Conservation (phyloP, 2,797 vertebrate genomes). For the Macroramphosus scolopax region DNA sequence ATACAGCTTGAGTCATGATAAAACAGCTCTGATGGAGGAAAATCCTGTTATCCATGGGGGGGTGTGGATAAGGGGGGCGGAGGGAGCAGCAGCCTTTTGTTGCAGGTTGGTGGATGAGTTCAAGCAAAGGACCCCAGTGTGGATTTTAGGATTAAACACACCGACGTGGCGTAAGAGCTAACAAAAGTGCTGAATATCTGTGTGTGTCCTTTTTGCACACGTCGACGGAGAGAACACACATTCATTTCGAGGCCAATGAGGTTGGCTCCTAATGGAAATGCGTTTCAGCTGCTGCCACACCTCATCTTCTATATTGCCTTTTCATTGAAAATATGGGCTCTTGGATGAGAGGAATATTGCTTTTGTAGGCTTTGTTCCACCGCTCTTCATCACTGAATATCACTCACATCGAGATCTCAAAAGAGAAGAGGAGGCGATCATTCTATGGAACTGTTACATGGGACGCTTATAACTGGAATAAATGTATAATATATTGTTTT, state of each 20-base stretch:
- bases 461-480: too few species aligned
- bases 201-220: slow-evolving; percentile 21
- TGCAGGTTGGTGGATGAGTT: slow-evolving; percentile 51
- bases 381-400: slow-evolving; percentile 21
- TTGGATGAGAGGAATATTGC: slow-evolving; percentile 51
- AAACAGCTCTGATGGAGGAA: slow-evolving; percentile 66
- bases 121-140: slow-evolving; percentile 45
- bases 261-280: slow-evolving; percentile 65
- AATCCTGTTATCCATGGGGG: slow-evolving; percentile 63
- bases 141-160: slow-evolving; percentile 56
- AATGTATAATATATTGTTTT: too few species aligned
- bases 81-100: slow-evolving; percentile 34
- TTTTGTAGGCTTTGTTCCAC: slow-evolving; percentile 56
- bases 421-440: slow-evolving; percentile 32
- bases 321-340: slow-evolving; percentile 58
- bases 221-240: slow-evolving; percentile 28
- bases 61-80: slow-evolving; percentile 1
- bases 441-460: too few species aligned
- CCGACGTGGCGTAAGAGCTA: slow-evolving; percentile 18
- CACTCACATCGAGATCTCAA: slow-evolving; percentile 45
- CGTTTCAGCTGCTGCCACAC: slow-evolving; percentile 62
- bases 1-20: slow-evolving; percentile 72
- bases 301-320: slow-evolving; percentile 63
- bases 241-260: slow-evolving; percentile 50
- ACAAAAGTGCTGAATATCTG: neutral